A percentile compares a stretch with the other conserved stretches of the same genome.
These are phyloP conservation scores for Neosilurus mollespiculum DNA, from an alignment of 2,797 vertebrate genomes.

Conservation along the genomic window DNA sequence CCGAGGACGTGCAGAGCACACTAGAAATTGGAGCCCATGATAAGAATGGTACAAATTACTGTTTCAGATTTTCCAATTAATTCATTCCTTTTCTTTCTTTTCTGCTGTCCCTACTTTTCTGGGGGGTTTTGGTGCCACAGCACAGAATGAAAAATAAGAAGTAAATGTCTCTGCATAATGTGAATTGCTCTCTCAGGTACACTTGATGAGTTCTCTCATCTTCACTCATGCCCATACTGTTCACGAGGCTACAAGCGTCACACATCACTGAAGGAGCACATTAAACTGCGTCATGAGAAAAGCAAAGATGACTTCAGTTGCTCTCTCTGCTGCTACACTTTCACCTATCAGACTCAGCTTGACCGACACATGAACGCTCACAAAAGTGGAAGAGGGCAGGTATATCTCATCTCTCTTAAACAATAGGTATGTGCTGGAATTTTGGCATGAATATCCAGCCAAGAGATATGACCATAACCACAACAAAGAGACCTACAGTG, in stretches of 20 bases:
- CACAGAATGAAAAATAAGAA: background rate
- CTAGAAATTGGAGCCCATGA: slow-evolving; percentile 47
- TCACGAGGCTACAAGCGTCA: slow-evolving; percentile 95
- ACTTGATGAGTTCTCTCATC: slow-evolving; percentile 91
- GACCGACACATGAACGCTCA: slow-evolving; percentile 96
- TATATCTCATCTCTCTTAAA: slow-evolving; percentile 56
- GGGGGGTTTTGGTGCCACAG: background rate
- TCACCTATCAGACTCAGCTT: slow-evolving; percentile 90
- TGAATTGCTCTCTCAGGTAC: slow-evolving; percentile 74
- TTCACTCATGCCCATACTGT: slow-evolving; percentile 95
- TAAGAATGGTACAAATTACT: slow-evolving; percentile 48
- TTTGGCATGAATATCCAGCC: background rate
- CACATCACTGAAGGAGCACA: slow-evolving; percentile 97
- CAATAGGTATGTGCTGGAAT: background rate
- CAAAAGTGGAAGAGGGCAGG: slow-evolving; percentile 91
- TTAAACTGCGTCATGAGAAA: slow-evolving; percentile 96
- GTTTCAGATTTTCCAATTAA: background rate
- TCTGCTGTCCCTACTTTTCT: background rate
- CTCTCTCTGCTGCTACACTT: slow-evolving; percentile 94
- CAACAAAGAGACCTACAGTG: background rate
- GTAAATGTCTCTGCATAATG: background rate
- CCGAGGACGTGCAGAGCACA: slow-evolving; percentile 31
- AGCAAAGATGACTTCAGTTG: slow-evolving; percentile 95
- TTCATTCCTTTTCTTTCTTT: background rate
- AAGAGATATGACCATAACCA: background rate